Base-by-base conservation (phyloP, 2,113 vertebrate species). In the Odocoileus hemionus region DNA sequence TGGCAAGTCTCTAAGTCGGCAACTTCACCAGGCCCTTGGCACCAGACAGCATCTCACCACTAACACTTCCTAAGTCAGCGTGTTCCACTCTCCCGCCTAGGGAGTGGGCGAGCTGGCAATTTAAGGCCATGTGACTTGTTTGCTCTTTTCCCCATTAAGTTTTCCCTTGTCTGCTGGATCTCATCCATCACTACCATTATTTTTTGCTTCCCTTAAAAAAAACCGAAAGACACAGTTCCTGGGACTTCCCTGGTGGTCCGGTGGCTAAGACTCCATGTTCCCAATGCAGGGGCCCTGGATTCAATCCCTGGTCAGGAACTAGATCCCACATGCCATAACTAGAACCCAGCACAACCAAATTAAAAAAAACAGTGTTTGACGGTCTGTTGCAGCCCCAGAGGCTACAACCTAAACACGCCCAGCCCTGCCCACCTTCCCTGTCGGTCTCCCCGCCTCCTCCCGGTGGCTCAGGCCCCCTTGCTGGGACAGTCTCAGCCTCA, bases 31-130 rank as follows among this genome's bases (percentile, higher is more conserved):
- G 55, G 64, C 21, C 33, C 43, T 52, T 6, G 33, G 76, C 57
- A 3, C 43, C 0, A 2, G 61, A 3, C 58, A 45, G 74, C 85
- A 0, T 10, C 74, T 47, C 47, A 33, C 28, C 11, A 4, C 52
- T 3, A 3, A 2, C 8, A 3, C 7, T 0, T 67, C 47, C 28
- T 50, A 2, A 3, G 4, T 9, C 11, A 0, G 3, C 7, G 21
- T 2, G 55, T 39, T 23, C 70, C 6, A 1, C 36, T 76, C 25
- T 76, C 36, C 70, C 45, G 3, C 45, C 78, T 3, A 12, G 16
- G 33, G 33, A 12, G 78, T 12, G 28, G 8, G 8, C 5, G 17
- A 30, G 67, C 43, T 33, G 25, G 33, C 23, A 5, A 7, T 6
- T 64, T 3, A 21, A 52, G 33, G 33, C 17, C 33, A 0, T 15